These are phyloP conservation scores for Callocephalon fimbriatum DNA, from an alignment of 2,113 vertebrate genomes.

Conservation along the genomic window DNA sequence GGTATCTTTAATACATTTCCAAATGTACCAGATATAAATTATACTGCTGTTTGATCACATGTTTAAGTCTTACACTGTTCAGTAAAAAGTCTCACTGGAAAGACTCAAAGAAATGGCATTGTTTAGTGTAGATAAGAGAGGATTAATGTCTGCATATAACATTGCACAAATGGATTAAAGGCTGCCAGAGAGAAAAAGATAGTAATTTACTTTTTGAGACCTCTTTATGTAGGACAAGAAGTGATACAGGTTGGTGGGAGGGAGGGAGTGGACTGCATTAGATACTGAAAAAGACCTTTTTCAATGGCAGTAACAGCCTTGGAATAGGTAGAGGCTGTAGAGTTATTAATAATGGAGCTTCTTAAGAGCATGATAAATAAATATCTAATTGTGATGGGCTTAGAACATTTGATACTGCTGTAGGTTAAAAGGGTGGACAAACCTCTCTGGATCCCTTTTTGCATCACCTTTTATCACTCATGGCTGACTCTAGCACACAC, in stretches of 20 bases:
- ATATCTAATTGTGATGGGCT: background rate
- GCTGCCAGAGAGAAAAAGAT: background rate
- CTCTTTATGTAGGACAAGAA: background rate
- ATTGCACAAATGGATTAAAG: background rate
- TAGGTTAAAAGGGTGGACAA: background rate
- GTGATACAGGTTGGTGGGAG: background rate
- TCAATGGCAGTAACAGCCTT: background rate
- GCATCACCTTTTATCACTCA: background rate
- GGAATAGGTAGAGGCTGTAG: background rate
- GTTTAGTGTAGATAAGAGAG: background rate
- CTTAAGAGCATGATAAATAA: background rate
- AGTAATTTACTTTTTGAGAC: background rate
- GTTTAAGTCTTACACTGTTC: background rate
- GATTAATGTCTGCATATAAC: background rate
- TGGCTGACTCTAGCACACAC: background rate
- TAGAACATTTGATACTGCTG: background rate
- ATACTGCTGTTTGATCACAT: background rate
- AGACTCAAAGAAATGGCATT: background rate
- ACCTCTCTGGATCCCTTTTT: background rate
- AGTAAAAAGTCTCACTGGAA: background rate
- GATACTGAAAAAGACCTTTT: background rate
- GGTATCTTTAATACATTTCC: background rate
- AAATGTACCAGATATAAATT: background rate
- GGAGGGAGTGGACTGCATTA: background rate
- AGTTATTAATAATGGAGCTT: background rate